Percentiles rank a stretch among this genome's conserved stretches.
These are phyloP conservation scores for Psilanteris sp. DNA, from an alignment of 1,140 invertebrate species.

Conservation along the genomic window DNA sequence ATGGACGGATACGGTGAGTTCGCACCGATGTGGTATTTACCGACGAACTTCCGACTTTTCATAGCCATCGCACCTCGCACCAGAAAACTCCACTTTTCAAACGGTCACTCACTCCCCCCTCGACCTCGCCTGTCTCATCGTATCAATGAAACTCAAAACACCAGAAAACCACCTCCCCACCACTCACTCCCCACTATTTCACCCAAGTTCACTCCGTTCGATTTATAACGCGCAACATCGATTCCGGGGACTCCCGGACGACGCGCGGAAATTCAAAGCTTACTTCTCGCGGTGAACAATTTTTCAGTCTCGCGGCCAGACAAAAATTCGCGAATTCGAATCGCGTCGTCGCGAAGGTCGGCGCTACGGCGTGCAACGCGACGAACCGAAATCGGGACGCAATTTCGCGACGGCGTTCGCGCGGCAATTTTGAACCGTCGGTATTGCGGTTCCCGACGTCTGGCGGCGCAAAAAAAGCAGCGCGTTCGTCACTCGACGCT, in stretches of 20 bases:
- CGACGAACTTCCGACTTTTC: constrained; percentile 75
- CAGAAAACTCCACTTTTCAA: constrained; percentile 16
- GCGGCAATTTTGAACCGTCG: constrained; percentile 6
- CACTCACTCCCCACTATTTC: constrained; percentile 10
- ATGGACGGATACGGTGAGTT: constrained; percentile 85
- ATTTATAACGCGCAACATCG: constrained; percentile 31
- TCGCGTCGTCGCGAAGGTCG: too few relatives aligned
- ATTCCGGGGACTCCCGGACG: not conserved
- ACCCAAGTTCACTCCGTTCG: not conserved
- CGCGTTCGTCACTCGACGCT: constrained; percentile 71
- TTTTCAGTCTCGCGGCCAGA: too few relatives aligned
- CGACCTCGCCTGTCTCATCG: constrained; percentile 5
- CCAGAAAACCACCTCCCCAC: not conserved
- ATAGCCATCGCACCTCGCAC: constrained; percentile 71
- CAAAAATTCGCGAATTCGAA: too few relatives aligned
- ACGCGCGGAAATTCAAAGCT: constrained; percentile 33
- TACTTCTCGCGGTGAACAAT: too few relatives aligned
- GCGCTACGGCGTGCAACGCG: too few relatives aligned
- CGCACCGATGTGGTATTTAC: constrained; percentile 64
- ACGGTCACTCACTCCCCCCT: constrained; percentile 7
- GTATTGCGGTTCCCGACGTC: not conserved
- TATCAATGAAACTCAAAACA: not conserved
- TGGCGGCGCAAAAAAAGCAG: constrained; percentile 33
- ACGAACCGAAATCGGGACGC: too few relatives aligned
- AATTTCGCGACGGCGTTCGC: too few relatives aligned